phyloP scores from a whole-genome alignment of 2,797 vertebrate species.

The Ceryle rudis region DNA sequence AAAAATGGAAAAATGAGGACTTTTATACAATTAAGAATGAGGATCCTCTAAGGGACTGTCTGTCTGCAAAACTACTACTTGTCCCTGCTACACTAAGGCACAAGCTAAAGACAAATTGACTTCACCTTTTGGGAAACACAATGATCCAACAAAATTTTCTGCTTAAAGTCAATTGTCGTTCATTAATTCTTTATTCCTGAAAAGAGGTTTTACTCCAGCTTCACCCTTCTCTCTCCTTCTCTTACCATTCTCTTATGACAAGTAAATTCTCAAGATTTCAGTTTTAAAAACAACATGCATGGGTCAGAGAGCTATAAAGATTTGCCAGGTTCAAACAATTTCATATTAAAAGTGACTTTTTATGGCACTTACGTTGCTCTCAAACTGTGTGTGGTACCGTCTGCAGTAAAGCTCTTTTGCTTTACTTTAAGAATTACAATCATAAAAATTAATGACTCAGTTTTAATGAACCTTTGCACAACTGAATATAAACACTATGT shows the following conservation, averaged over 20 bases:
- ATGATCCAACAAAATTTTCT: conserved; percentile 62
- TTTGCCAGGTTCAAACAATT: conserved; percentile 14
- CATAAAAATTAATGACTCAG: conserved; percentile 27
- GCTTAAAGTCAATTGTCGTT: conserved; percentile 44
- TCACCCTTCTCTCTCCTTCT: background rate
- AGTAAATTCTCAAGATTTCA: conserved; percentile 16
- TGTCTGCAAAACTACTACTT: conserved; percentile 64
- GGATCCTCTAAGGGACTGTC: conserved; percentile 46
- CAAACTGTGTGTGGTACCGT: background rate
- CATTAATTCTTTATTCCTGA: conserved; percentile 33
- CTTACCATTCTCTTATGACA: background rate
- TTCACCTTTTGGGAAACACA: conserved; percentile 64
- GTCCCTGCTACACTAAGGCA: conserved; percentile 55
- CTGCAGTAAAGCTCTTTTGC: background rate
- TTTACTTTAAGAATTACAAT: background rate
- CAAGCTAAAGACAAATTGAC: conserved; percentile 52
- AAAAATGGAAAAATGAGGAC: conserved; percentile 69
- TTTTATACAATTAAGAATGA: conserved; percentile 64
- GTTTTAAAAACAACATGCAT: background rate
- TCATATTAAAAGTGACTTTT: background rate
- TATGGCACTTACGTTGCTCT: background rate
- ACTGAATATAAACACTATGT: background rate
- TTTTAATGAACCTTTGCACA: conserved; percentile 24
- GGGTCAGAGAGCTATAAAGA: background rate
- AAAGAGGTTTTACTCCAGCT: conserved; percentile 2